phyloP scores from a whole-genome alignment of 2,797 vertebrate species.

The Lycodopsis pacificus region DNA sequence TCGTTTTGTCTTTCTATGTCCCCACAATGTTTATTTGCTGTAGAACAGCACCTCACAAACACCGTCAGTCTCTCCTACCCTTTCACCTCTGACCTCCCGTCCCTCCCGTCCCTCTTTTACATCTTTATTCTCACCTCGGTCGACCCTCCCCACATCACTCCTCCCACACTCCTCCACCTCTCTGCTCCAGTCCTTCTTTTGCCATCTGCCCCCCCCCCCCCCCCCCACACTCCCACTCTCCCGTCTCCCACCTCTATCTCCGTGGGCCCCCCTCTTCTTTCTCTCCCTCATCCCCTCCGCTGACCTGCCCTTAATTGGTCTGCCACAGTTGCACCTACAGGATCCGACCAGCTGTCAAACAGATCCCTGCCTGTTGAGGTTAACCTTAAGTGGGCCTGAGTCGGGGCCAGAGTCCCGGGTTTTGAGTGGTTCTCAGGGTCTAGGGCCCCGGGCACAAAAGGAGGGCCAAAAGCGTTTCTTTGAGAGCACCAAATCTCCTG shows the following conservation, averaged over 20 bases:
- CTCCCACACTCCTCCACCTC: conserved; percentile 6
- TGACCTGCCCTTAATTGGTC: conserved; percentile 62
- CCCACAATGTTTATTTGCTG: conserved; percentile 53
- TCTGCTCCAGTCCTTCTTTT: conserved; percentile 13
- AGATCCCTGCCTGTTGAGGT: conserved; percentile 67
- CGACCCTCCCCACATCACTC: conserved; percentile 12
- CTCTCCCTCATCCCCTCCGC: conserved; percentile 19
- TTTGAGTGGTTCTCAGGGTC: conserved; percentile 72
- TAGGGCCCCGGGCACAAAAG: conserved; percentile 71
- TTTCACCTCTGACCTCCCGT: conserved; percentile 3
- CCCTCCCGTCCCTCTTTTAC: conserved; percentile 13
- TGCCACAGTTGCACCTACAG: conserved; percentile 56
- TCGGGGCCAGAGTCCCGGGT: conserved; percentile 49
- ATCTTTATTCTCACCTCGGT: conserved; percentile 31
- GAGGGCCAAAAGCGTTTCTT: conserved; percentile 72
- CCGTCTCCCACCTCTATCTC: conserved; percentile 43
- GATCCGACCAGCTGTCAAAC: conserved; percentile 67
- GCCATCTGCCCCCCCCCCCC: conserved; percentile 19
- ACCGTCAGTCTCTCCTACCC: conserved; percentile 42
- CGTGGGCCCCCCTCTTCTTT: conserved; percentile 19
- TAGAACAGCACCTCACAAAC: conserved; percentile 63
- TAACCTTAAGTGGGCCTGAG: conserved; percentile 71
- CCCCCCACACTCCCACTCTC: conserved; percentile 8
- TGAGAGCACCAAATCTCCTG: conserved; percentile 70
- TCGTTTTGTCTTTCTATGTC: background rate